phyloP scores from a whole-genome alignment of 2,888 invertebrate species.

The Troglohyphantes excavatus region DNA sequence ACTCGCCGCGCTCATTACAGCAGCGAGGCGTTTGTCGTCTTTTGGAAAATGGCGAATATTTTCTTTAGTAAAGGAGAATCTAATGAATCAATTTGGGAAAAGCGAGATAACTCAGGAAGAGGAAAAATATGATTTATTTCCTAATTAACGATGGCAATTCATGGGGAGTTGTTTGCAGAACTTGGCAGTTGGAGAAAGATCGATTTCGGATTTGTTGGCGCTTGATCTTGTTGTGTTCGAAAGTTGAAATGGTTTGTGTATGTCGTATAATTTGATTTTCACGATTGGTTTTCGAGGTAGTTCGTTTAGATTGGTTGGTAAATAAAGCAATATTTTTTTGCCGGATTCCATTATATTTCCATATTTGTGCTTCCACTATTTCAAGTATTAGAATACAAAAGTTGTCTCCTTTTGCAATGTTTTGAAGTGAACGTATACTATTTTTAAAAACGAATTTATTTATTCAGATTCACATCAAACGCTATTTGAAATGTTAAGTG shows the following conservation, averaged over 20 bases:
- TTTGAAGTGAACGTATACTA: too few species aligned
- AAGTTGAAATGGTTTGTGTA: too few species aligned
- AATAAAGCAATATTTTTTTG: too few species aligned
- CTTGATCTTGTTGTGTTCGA: constrained; percentile 3
- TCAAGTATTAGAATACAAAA: too few species aligned
- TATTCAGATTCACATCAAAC: too few species aligned
- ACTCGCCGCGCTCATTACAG: not conserved
- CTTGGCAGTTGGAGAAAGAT: not conserved
- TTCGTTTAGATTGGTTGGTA: too few species aligned
- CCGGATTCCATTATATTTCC: too few species aligned
- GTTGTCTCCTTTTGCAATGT: too few species aligned
- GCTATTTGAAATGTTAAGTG: too few species aligned
- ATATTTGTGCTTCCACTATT: too few species aligned
- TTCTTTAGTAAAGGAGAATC: constrained; percentile 10
- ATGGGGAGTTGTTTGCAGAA: constrained; percentile 25
- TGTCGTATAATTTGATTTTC: not conserved
- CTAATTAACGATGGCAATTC: constrained; percentile 42
- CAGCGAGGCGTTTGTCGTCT: not conserved
- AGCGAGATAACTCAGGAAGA: not conserved
- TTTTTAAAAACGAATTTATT: too few species aligned
- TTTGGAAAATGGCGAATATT: constrained; percentile 14
- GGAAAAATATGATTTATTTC: constrained; percentile 49
- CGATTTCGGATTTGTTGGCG: not conserved
- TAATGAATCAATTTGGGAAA: constrained; percentile 31
- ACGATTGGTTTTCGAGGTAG: not conserved